phyloP scores from a whole-genome alignment of 1,140 invertebrate genomes.

The Heliconius hermathena region DNA sequence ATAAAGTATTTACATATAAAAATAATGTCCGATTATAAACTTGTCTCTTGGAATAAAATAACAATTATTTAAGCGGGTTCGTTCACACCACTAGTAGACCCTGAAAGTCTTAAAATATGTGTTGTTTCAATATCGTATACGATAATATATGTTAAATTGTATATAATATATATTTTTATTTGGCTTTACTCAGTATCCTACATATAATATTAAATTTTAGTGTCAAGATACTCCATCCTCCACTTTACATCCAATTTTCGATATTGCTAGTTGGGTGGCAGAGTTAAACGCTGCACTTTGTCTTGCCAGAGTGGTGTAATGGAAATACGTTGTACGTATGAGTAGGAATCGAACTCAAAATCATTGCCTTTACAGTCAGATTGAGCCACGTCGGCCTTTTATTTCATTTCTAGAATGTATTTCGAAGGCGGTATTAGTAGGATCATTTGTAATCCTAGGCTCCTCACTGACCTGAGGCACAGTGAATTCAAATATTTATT shows the following conservation, averaged over 20 bases:
- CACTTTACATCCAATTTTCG: no score
- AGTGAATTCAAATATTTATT: no score
- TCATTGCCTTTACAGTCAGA: neutral
- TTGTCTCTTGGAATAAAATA: slow-evolving; percentile 6
- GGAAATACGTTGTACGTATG: neutral
- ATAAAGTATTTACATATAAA: neutral
- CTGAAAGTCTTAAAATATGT: neutral
- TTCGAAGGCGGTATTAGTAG: neutral
- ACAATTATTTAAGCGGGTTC: slow-evolving; percentile 6
- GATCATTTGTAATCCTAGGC: no score
- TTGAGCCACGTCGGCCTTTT: neutral
- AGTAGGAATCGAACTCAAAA: neutral
- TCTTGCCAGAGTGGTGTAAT: no score
- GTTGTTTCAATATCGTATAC: neutral
- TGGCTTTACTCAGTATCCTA: neutral
- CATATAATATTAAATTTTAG: no score
- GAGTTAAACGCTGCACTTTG: no score
- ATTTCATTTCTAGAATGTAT: neutral
- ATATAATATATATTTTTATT: neutral
- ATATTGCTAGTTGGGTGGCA: no score
- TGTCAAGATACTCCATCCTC: no score
- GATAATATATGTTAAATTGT: neutral
- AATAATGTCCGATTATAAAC: slow-evolving; percentile 11
- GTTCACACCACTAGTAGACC: neutral
- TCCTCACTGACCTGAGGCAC: no score